Conservation (phyloP, 2,797 vertebrate genomes). For the Syngnathus acus region DNA sequence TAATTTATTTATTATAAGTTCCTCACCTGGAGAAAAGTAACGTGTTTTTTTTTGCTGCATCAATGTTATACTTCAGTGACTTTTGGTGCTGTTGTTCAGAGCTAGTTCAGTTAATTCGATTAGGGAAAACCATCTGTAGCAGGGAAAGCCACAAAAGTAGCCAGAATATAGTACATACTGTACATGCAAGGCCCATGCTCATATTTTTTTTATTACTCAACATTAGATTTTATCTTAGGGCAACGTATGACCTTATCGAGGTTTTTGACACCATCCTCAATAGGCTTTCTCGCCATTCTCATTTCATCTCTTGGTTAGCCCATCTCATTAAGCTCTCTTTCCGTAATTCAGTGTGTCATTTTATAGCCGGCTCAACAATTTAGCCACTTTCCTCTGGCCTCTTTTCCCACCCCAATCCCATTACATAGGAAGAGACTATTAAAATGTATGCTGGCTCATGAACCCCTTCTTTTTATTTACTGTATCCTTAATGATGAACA, state of each 20-base stretch:
- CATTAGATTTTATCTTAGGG: constrained; percentile 20
- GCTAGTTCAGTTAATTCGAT: not conserved
- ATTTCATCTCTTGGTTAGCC: not conserved
- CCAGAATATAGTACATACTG: constrained; percentile 21
- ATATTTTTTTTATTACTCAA: constrained; percentile 25
- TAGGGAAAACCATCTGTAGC: not conserved
- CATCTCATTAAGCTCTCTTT: constrained; percentile 20
- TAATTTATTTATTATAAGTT: not conserved
- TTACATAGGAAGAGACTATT: constrained; percentile 41
- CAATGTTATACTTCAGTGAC: constrained; percentile 49
- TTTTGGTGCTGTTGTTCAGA: constrained; percentile 21
- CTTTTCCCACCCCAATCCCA: constrained; percentile 25
- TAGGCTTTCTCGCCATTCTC: not conserved
- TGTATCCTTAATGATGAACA: constrained; percentile 23
- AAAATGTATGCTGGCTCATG: constrained; percentile 21
- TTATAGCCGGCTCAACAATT: constrained; percentile 17
- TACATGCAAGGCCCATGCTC: not conserved
- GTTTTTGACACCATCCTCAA: constrained; percentile 4
- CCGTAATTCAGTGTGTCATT: constrained; percentile 35
- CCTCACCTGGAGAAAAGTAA: constrained; percentile 54
- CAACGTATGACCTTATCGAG: constrained; percentile 32
- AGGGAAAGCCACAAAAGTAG: constrained; percentile 35
- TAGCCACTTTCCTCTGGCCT: constrained; percentile 34
- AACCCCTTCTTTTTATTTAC: constrained; percentile 13
- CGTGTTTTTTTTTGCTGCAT: constrained; percentile 27